phyloP scores from a whole-genome alignment of 1,140 invertebrate genomes.

The Drosophila baimaii region DNA sequence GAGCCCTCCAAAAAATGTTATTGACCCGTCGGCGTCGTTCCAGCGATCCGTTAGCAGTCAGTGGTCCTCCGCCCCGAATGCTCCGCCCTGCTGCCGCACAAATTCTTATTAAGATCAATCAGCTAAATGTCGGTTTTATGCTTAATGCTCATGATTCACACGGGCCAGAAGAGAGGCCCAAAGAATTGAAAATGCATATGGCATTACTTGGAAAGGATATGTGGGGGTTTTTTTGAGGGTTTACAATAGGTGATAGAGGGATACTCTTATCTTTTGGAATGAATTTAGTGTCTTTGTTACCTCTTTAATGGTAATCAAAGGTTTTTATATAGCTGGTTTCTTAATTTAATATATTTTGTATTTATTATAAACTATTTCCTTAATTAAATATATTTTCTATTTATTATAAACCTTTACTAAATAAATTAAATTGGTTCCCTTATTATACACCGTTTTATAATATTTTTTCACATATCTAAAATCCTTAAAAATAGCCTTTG shows the following conservation, averaged over 20 bases:
- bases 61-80: slow-evolving; percentile 25
- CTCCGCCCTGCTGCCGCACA: slow-evolving; percentile 29
- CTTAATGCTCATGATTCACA: slow-evolving; percentile 82
- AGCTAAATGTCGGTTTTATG: slow-evolving; percentile 82
- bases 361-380: background rate
- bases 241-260: background rate
- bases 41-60: slow-evolving; percentile 70
- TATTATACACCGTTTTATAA: accelerated
- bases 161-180: slow-evolving; percentile 42
- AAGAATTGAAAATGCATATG: slow-evolving; percentile 65
- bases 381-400: background rate
- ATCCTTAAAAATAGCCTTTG: background rate
- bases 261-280: slow-evolving; percentile 10
- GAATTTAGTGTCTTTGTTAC: too few species aligned
- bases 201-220: slow-evolving; percentile 27
- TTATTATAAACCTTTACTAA: background rate
- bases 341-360: background rate
- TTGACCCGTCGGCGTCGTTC: slow-evolving; percentile 59
- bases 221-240: background rate
- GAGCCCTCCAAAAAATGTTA: slow-evolving; percentile 62
- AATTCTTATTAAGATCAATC: slow-evolving; percentile 83
- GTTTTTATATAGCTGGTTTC: too few species aligned
- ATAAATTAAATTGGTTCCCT: accelerated
- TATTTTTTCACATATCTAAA: background rate
- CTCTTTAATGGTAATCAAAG: too few species aligned